phyloP scores from a whole-genome alignment of 2,888 invertebrate genomes.

The Malacosoma neustria region DNA sequence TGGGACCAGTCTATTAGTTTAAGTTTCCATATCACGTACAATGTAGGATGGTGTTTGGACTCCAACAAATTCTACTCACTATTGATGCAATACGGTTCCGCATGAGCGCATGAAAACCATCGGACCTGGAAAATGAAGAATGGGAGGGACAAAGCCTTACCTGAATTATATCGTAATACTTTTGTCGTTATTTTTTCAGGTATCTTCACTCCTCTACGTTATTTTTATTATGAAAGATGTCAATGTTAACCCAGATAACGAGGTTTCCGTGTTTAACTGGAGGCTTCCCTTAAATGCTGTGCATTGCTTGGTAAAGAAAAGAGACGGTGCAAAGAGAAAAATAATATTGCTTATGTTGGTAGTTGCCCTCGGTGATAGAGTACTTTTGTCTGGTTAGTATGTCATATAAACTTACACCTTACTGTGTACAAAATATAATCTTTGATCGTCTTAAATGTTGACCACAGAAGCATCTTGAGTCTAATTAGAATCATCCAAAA shows the following conservation, averaged over 20 bases:
- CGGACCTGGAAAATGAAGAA: too few species aligned
- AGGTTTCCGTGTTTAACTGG: slow-evolving; percentile 66
- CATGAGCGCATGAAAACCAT: too few species aligned
- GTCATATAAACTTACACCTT: not conserved
- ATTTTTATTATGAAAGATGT: slow-evolving; percentile 78
- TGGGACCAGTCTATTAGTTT: too few species aligned
- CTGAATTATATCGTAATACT: not conserved
- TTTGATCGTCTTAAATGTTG: too few species aligned
- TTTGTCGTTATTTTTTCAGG: slow-evolving; percentile 27
- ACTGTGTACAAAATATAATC: too few species aligned
- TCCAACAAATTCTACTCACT: too few species aligned
- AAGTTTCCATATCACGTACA: too few species aligned
- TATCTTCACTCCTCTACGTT: slow-evolving; percentile 76
- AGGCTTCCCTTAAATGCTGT: slow-evolving; percentile 55
- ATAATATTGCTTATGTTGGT: slow-evolving; percentile 80
- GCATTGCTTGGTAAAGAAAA: slow-evolving; percentile 75
- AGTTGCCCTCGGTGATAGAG: slow-evolving; percentile 64
- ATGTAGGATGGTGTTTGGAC: too few species aligned
- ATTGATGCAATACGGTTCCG: too few species aligned
- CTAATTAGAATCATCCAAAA: too few species aligned
- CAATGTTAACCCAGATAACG: slow-evolving; percentile 76
- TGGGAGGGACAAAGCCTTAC: slow-evolving; percentile 8
- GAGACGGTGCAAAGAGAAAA: slow-evolving; percentile 76
- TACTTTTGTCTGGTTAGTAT: slow-evolving; percentile 48
- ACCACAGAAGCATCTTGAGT: too few species aligned